Evolutionary conservation across 2,888 invertebrate genomes (phyloP).

Genomic region (Mythimna loreyi): DNA sequence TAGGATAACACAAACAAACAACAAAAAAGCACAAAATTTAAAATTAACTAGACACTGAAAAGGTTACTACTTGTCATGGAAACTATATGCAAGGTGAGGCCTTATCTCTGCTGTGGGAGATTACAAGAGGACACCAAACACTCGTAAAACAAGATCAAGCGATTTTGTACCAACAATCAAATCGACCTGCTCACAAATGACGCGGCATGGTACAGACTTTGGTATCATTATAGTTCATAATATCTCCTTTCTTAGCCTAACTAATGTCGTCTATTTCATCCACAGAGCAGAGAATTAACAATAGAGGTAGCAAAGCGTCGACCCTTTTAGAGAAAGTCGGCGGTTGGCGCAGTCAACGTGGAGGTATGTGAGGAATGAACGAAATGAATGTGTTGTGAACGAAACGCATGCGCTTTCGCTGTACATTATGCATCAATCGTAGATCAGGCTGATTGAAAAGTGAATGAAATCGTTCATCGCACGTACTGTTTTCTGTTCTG

Average conservation of each 20-base stretch:
- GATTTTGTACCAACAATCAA: slow-evolving; percentile 1
- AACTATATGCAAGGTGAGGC: too few relatives aligned
- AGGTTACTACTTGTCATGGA: neutral
- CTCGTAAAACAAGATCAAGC: neutral
- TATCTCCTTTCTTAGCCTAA: slow-evolving; percentile 16
- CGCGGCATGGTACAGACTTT: neutral
- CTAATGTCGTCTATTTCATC: slow-evolving; percentile 77
- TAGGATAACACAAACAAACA: too few relatives aligned
- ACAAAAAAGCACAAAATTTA: too few relatives aligned
- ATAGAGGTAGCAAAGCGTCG: slow-evolving; percentile 87
- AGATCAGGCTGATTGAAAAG: slow-evolving; percentile 33
- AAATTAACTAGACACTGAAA: too few relatives aligned
- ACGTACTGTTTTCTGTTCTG: slow-evolving; percentile 51
- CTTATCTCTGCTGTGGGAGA: neutral
- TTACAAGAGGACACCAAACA: neutral
- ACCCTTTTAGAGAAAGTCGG: slow-evolving; percentile 85
- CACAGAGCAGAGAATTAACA: slow-evolving; percentile 90
- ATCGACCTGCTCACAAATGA: neutral
- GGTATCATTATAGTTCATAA: slow-evolving; percentile 2
- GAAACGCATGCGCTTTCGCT: slow-evolving; percentile 77
- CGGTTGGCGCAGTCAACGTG: slow-evolving; percentile 89
- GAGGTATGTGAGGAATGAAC: slow-evolving; percentile 82
- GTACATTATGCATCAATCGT: slow-evolving; percentile 59
- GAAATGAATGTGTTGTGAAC: slow-evolving; percentile 32
- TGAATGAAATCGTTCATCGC: slow-evolving; percentile 51